These are phyloP conservation scores for Ophiothrix spiculata DNA, from an alignment of 35 echinoderm and acorn worm genomes.

Conservation along the genomic window DNA sequence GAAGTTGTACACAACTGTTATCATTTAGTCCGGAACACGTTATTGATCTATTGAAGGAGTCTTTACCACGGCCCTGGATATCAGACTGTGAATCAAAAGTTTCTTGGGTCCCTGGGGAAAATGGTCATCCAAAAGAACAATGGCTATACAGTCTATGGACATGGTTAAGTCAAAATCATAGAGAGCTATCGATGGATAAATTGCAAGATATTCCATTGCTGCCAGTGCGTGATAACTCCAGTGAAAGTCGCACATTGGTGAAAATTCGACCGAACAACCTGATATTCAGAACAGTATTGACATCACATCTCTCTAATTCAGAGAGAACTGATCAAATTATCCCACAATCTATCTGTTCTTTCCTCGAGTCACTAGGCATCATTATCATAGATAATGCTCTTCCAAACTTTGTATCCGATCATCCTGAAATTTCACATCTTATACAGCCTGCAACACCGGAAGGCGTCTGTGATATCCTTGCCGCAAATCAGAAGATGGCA, in stretches of 20 bases:
- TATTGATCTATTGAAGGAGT: not conserved
- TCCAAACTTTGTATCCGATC: not conserved
- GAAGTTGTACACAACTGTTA: not conserved
- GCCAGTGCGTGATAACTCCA: not conserved
- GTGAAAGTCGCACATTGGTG: not conserved
- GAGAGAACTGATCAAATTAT: not conserved
- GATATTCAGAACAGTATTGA: not conserved
- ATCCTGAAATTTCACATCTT: not conserved
- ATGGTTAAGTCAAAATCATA: conserved; percentile 10
- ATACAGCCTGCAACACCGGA: conserved; percentile 3
- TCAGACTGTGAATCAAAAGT: not conserved
- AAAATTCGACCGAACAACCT: not conserved
- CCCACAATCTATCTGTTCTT: conserved; percentile 11
- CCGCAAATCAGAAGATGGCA: not conserved
- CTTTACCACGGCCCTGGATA: not conserved
- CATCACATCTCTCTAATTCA: not conserved
- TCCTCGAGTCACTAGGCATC: not conserved
- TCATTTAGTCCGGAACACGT: not conserved
- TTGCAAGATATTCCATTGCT: conserved; percentile 21
- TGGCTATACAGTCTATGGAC: conserved; percentile 16
- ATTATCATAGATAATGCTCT: not conserved
- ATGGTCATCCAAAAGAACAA: not conserved
- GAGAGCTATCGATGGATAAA: not conserved
- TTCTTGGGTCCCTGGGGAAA: not conserved
- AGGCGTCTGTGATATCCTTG: conserved; percentile 8